Conservation (phyloP, 2,113 vertebrate genomes). For the Ammodytes marinus region DNA sequence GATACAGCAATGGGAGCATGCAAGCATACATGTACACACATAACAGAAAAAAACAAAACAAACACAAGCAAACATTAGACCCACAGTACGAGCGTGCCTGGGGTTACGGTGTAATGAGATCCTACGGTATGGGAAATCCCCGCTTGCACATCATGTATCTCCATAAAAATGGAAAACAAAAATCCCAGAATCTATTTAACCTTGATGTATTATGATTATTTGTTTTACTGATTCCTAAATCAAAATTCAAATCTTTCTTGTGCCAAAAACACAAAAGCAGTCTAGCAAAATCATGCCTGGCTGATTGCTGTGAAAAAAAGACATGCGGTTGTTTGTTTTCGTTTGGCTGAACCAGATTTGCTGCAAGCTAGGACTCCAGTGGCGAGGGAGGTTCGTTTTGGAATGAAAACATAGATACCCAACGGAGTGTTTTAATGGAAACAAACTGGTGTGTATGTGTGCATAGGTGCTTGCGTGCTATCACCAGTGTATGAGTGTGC, state of each 20-base stretch:
- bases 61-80: constrained; percentile 15
- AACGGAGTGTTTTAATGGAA: constrained; percentile 78
- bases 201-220: constrained; percentile 9
- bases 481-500: constrained; percentile 3
- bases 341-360: constrained; percentile 56
- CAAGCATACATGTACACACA: background rate
- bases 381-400: constrained; percentile 61
- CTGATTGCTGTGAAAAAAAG: constrained; percentile 73
- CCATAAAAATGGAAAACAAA: constrained; percentile 27
- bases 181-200: constrained; percentile 14
- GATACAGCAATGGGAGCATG: background rate
- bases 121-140: constrained; percentile 1
- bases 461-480: constrained; percentile 1
- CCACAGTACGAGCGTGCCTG: constrained; percentile 19
- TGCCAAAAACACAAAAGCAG: constrained; percentile 15
- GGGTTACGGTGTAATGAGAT: constrained; percentile 61
- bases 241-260: constrained; percentile 8
- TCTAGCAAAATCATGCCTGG: constrained; percentile 43
- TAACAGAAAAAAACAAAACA: background rate
- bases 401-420: constrained; percentile 74
- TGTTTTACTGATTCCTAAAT: constrained; percentile 25
- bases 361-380: constrained; percentile 55
- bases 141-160: constrained; percentile 42
- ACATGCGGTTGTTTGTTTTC: constrained; percentile 62
- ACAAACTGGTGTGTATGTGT: constrained; percentile 69